These are phyloP conservation scores for Smithornis capensis DNA, from an alignment of 2,113 vertebrate genomes.

Conservation along the genomic window DNA sequence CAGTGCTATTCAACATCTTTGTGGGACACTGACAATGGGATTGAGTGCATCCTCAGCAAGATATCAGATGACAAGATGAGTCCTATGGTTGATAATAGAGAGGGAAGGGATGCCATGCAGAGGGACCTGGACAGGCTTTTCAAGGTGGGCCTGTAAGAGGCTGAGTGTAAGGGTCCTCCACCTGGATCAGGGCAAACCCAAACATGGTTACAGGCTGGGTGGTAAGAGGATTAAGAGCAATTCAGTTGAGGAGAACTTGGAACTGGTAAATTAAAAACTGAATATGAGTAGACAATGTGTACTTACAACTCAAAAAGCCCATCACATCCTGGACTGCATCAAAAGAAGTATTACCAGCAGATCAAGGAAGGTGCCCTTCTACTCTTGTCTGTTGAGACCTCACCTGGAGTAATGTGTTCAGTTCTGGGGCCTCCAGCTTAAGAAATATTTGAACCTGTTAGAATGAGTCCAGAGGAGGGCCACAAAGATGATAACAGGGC, in stretches of 20 bases:
- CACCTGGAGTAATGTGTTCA: background rate
- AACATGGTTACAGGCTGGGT: background rate
- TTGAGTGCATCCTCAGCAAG: background rate
- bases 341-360: background rate
- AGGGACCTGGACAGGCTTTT: background rate
- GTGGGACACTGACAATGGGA: rapidly evolving
- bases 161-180: background rate
- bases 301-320: background rate
- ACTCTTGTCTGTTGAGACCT: background rate
- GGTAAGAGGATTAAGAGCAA: background rate
- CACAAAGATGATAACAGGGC: background rate
- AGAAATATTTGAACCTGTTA: background rate
- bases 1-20: background rate
- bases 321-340: background rate
- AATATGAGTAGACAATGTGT: background rate
- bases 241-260: background rate
- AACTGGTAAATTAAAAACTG: background rate
- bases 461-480: background rate
- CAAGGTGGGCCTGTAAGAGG: background rate
- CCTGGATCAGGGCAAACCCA: background rate
- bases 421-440: background rate
- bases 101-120: background rate
- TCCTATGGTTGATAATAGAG: background rate
- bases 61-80: background rate
- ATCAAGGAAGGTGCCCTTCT: background rate